These are phyloP conservation scores for Acrossocheilus wenchowensis DNA, from an alignment of 2,797 vertebrate species.

Conservation along the genomic window DNA sequence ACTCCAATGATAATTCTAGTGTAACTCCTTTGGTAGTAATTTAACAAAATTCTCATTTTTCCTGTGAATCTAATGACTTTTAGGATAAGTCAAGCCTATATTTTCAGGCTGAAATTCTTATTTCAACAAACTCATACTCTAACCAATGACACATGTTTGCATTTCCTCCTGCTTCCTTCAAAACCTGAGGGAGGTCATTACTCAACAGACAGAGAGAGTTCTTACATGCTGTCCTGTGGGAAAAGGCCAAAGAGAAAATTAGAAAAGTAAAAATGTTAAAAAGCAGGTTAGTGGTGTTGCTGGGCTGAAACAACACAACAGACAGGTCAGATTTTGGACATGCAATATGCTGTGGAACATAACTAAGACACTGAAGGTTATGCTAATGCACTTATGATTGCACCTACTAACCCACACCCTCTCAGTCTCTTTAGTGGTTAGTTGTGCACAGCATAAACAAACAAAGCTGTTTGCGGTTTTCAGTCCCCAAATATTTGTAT, in stretches of 20 bases:
- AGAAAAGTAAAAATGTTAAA: neutral
- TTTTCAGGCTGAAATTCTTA: neutral
- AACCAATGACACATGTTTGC: conserved; percentile 71
- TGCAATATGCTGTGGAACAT: neutral
- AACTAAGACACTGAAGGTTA: conserved; percentile 24
- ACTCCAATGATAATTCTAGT: neutral
- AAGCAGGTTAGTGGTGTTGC: neutral
- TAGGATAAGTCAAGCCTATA: neutral
- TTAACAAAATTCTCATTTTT: neutral
- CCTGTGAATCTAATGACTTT: neutral
- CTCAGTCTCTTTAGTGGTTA: conserved; percentile 51
- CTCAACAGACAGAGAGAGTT: neutral
- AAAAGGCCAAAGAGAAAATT: neutral
- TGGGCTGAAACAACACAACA: neutral
- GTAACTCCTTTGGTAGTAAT: neutral
- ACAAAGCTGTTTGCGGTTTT: conserved; percentile 64
- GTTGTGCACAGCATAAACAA: conserved; percentile 45
- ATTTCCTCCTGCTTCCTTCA: conserved; percentile 67
- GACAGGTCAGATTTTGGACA: neutral
- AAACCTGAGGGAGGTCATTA: conserved; percentile 56
- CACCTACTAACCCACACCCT: conserved; percentile 44
- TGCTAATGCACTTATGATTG: conserved; percentile 33
- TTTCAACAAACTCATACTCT: conserved; percentile 50
- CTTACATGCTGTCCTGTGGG: neutral
- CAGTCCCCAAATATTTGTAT: conserved; percentile 51